Base-by-base conservation (phyloP, 1,140 invertebrate genomes). In the Lutraria rhynchaena region DNA sequence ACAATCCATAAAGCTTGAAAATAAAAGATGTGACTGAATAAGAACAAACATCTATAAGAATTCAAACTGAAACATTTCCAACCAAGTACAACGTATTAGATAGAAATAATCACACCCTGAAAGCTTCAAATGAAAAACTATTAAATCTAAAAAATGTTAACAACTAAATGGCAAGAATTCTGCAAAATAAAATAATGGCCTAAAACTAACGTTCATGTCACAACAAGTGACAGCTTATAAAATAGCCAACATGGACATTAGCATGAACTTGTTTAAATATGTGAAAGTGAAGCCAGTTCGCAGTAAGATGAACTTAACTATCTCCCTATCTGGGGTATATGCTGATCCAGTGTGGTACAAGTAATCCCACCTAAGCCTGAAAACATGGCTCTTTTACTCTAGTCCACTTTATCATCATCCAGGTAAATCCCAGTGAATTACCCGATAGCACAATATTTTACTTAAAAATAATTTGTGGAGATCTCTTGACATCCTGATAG, bases 321-420 rank as follows among this genome's bases (percentile, higher is more conserved):
- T 80, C 51, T 61, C 33, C 63, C 57, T 75, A 80, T 58, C 76
- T 70, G 19, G 55, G 57, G 55, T 73, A 81, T 63, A 73, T 27
- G 53, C 58, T 73, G 55, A 53, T 73, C 69, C 49, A 74, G 69
- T 81, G 29, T 61, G 31, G 57, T 65, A 53, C 24, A 63, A 27
- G 31, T 73, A 81, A 81, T 81, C 78, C 60, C 13, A 11, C 37
- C 19, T 81, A 81, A 81, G 41, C 78, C 78, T 51, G 31, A 73
- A 81, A 81, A 81, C 78, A 81, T 81, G 78, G 78, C 69, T 81
- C 78, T 44, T 58, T 81, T 81, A 73, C 78, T 81, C 57, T 81
- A 81, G 78, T 24, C 78, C 78, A 81, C 78, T 81, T 81, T 81
- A 81, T 81, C 78, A 81, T 31, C n/a, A 81, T 81, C 78, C 78